A percentile compares a stretch with the other conserved stretches of the same genome.
Evolutionary conservation across 2,797 vertebrate species (phyloP).

Genomic region (Sebastes hubbsi): DNA sequence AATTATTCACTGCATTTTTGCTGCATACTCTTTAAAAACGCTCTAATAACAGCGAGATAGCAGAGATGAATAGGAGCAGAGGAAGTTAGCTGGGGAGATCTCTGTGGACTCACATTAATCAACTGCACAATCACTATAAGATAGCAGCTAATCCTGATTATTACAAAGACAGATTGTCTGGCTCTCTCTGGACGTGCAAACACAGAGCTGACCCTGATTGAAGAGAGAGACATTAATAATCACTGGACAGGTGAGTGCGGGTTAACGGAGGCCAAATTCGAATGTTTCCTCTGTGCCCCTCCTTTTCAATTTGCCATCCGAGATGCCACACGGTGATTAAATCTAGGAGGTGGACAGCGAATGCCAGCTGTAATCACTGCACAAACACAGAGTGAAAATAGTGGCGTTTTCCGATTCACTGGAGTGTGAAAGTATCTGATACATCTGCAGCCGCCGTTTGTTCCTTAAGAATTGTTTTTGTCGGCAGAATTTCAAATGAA

Average conservation of each 20-base stretch:
- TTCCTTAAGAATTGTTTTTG: conserved; percentile 14
- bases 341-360: conserved; percentile 40
- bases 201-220: conserved; percentile 30
- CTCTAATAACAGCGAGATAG: conserved; percentile 42
- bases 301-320: conserved; percentile 57
- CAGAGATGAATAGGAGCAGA: conserved; percentile 41
- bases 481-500: conserved; percentile 1
- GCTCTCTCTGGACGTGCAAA: conserved; percentile 29
- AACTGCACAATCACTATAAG: conserved; percentile 36
- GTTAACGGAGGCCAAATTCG: conserved; percentile 53
- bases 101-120: conserved; percentile 49
- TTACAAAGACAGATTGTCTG: conserved; percentile 22
- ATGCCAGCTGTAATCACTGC: conserved; percentile 66
- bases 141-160: conserved; percentile 53
- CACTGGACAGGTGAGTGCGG: conserved; percentile 43
- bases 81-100: conserved; percentile 17
- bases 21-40: conserved; percentile 9
- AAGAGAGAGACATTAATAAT: conserved; percentile 37
- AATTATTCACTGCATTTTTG: conserved; percentile 55
- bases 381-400: conserved; percentile 56
- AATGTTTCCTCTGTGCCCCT: conserved; percentile 57
- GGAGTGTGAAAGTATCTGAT: conserved; percentile 56
- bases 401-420: conserved; percentile 54
- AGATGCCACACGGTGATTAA: conserved; percentile 62
- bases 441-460: conserved; percentile 22